A percentile compares a stretch with the other conserved stretches of the same genome.
Conservation (phyloP, 2,113 vertebrate genomes). For the Pseudopodoces humilis region DNA sequence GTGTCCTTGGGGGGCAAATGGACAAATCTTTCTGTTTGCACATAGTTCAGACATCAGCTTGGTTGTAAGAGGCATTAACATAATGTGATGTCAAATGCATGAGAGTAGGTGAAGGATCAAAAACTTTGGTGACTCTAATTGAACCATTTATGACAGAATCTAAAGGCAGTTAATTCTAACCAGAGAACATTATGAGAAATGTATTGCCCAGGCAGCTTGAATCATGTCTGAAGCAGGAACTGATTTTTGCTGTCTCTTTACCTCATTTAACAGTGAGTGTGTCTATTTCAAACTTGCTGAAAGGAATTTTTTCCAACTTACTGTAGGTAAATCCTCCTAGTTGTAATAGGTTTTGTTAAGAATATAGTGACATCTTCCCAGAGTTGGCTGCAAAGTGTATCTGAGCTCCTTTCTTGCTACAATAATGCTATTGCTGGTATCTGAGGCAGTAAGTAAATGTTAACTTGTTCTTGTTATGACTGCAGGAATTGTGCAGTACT, state of each 20-base stretch:
- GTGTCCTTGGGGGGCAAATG: not conserved
- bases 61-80: not conserved
- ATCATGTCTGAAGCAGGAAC: not conserved
- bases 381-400: not conserved
- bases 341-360: not conserved
- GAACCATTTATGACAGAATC: not conserved
- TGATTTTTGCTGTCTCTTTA: not conserved
- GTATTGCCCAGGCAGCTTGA: not conserved
- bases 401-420: not conserved
- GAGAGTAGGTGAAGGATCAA: not conserved
- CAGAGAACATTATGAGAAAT: not conserved
- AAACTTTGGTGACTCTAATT: not conserved
- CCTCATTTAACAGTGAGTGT: not conserved
- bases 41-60: not conserved
- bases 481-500: not conserved
- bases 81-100: not conserved
- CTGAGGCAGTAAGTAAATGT: not conserved
- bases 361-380: not conserved
- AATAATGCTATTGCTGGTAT: not conserved
- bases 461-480: not conserved
- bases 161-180: not conserved
- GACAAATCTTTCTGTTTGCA: not conserved
- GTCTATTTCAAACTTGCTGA: not conserved
- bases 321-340: not conserved
- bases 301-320: not conserved